Evolutionary conservation across 2,888 invertebrate genomes (phyloP).

Genomic region (Ametastegia equiseti): DNA sequence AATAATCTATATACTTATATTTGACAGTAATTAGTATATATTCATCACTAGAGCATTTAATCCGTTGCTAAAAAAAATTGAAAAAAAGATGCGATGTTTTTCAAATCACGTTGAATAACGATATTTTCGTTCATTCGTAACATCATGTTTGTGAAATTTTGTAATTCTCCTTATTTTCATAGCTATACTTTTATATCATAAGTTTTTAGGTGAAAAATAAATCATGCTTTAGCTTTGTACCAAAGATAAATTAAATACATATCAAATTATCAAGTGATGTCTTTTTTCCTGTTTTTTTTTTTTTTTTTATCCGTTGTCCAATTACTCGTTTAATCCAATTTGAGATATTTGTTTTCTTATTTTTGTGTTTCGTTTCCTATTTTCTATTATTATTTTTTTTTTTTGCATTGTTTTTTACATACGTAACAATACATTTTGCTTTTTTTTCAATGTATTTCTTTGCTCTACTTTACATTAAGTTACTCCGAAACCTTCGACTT

Average conservation of each 20-base stretch:
- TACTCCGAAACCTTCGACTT: conserved; percentile 52
- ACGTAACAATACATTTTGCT: not conserved
- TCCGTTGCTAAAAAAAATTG: not conserved
- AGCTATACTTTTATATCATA: not conserved
- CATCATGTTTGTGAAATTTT: not conserved
- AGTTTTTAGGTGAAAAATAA: not conserved
- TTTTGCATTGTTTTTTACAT: not conserved
- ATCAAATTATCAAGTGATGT: not conserved
- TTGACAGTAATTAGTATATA: conserved; percentile 15
- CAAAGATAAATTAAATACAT: conserved; percentile 20
- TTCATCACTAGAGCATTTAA: conserved; percentile 3
- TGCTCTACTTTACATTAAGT: conserved; percentile 2
- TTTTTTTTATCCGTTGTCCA: too few species aligned
- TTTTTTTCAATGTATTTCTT: not conserved
- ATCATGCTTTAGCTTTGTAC: conserved; percentile 23
- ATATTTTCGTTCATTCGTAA: not conserved
- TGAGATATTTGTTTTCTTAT: not conserved
- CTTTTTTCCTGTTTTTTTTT: not conserved
- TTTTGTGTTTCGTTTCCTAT: not conserved
- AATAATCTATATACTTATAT: too few species aligned
- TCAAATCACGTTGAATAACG: not conserved
- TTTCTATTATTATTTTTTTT: too few species aligned
- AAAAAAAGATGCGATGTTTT: not conserved
- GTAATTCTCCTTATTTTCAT: not conserved
- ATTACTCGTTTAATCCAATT: too few species aligned